Percentiles rank a stretch among this genome's conserved stretches.
These are phyloP conservation scores for Osmoderma eremita DNA, from an alignment of 2,888 invertebrate genomes.

Conservation along the genomic window DNA sequence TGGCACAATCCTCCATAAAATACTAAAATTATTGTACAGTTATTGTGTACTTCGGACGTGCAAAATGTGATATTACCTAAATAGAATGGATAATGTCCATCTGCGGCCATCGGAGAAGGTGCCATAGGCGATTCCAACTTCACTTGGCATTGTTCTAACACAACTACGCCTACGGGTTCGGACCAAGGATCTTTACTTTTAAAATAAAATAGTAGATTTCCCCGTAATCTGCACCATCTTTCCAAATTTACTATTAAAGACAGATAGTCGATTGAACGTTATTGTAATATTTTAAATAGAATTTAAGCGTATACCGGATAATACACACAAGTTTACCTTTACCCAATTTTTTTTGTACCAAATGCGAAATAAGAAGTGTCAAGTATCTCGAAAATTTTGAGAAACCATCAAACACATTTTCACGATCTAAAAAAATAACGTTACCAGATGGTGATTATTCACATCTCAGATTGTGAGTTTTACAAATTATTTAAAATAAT, in stretches of 20 bases:
- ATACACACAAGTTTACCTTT: slow-evolving; percentile 19
- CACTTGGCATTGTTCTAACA: slow-evolving; percentile 88
- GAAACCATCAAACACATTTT: no score
- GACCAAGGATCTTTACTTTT: slow-evolving; percentile 90
- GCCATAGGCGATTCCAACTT: slow-evolving; percentile 72
- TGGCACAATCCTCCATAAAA: slow-evolving; percentile 86
- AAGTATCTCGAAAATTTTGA: no score
- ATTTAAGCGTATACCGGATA: not conserved
- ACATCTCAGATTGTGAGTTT: no score
- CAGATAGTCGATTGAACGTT: not conserved
- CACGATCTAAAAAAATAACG: no score
- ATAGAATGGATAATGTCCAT: slow-evolving; percentile 83
- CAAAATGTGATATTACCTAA: slow-evolving; percentile 70
- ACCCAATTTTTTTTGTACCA: not conserved
- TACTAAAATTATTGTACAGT: slow-evolving; percentile 67
- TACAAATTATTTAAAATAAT: no score
- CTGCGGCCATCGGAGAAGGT: slow-evolving; percentile 70
- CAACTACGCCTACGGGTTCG: slow-evolving; percentile 86
- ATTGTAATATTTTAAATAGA: not conserved
- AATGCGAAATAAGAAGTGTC: not conserved
- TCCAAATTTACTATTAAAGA: slow-evolving; percentile 75
- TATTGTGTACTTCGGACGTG: no score
- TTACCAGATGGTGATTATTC: no score
- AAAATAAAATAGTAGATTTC: slow-evolving; percentile 93
- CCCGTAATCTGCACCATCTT: slow-evolving; percentile 90